Evolutionary conservation across 2,113 vertebrate species (phyloP), one percentile per base, ranked within the genome.

Genomic region (Monopterus albus): DNA sequence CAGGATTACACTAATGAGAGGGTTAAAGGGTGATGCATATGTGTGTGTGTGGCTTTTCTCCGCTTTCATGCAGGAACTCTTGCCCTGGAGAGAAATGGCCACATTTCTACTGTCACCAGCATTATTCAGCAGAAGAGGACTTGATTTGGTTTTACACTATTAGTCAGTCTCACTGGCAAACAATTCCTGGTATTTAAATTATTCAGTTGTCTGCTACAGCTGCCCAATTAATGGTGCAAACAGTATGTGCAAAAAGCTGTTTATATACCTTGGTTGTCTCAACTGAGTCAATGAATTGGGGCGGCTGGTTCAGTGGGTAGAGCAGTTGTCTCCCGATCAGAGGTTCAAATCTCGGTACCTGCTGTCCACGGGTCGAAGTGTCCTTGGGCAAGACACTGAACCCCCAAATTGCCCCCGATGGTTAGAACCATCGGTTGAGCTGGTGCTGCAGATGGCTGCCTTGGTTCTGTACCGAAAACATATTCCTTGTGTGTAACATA

Each of bases 1-100:
- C 80, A 78, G 87, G 87, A 91, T 91, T 91, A 88, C 87, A 88
- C 82, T 91, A 93, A 93, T 91, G 91, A 93, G 89, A 86, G 85
- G 87, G 90, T 91, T 87, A 87, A 91, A 88, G 83, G 86, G 83
- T 62, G 71, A 38, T 70, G 60, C 55, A 28, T 78, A 43, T 67
- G 67, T 68, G 77, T 62, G 29, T 59, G 67, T 63, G 78, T 82
- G 82, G 67, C 67, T 80, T 84, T 61, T 79, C 55, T 38, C 67
- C 69, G 62, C 85, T 83, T 83, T 90, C 64, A 86, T 85, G 72
- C 20, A 11, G 33, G 75, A 78, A 83, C 82, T 84, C 65, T 80
- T 85, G 84, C 81, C 84, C 85, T 8, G 38, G 35, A 72, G 75
- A 75, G 64, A 79, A 78, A 83, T 58, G 80, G 61, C 74, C 68